A percentile compares a stretch with the other conserved stretches of the same genome.
phyloP scores from a whole-genome alignment of 2,797 vertebrate species.

The Intellagama lesueurii region DNA sequence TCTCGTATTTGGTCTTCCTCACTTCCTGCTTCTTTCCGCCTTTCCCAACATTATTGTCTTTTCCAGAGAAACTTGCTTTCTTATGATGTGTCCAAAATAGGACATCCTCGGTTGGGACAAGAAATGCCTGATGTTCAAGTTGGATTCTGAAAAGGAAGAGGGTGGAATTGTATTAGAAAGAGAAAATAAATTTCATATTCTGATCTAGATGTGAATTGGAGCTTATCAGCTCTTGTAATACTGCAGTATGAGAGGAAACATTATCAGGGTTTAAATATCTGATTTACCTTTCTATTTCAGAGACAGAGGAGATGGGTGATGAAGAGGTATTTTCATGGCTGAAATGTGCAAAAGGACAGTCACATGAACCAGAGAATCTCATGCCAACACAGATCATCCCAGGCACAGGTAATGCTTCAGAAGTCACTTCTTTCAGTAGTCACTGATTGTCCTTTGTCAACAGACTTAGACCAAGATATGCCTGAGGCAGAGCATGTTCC shows the following conservation, averaged over 20 bases:
- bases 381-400: slow-evolving; percentile 99
- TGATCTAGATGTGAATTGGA: no score
- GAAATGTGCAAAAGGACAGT: slow-evolving; percentile 98
- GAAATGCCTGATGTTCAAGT: no score
- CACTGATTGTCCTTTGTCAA: neutral
- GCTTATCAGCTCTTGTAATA: no score
- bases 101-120: no score
- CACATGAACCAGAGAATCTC: slow-evolving; percentile 98
- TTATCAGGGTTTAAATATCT: slow-evolving; percentile 2
- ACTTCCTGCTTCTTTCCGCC: no score
- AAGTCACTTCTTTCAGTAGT: neutral
- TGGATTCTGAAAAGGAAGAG: no score
- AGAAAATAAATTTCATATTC: no score
- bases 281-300: slow-evolving; percentile 74
- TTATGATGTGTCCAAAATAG: no score
- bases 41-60: no score
- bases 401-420: slow-evolving; percentile 89
- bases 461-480: neutral
- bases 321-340: slow-evolving; percentile 98
- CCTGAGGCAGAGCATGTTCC: neutral
- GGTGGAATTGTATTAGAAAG: no score
- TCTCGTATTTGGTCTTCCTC: no score
- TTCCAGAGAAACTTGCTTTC: no score
- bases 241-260: neutral
- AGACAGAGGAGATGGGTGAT: slow-evolving; percentile 89